phyloP scores from a whole-genome alignment of 2,797 vertebrate species.

The Rhinatrema bivittatum region DNA sequence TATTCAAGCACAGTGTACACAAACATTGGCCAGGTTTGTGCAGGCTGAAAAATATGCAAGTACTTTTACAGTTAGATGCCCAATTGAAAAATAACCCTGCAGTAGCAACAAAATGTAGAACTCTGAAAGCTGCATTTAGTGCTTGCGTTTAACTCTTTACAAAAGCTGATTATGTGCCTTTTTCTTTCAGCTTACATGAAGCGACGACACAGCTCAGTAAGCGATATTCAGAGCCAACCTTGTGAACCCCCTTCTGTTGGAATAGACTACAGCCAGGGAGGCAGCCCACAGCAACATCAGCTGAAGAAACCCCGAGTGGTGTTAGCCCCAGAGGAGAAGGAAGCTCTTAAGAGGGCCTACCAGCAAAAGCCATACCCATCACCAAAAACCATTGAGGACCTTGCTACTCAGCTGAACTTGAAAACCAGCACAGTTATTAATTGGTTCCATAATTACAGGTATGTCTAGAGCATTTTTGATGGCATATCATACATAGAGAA shows the following conservation, averaged over 20 bases:
- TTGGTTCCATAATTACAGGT: constrained; percentile 99
- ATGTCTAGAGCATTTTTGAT: fast-evolving
- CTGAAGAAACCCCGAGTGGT: constrained; percentile 95
- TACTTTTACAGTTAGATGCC: too few species aligned
- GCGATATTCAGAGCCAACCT: constrained; percentile 80
- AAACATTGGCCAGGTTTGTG: too few species aligned
- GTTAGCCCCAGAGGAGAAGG: constrained; percentile 87
- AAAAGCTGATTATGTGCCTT: background rate
- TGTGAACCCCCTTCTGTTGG: constrained; percentile 66
- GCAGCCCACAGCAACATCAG: constrained; percentile 80
- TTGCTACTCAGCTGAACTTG: constrained; percentile 96
- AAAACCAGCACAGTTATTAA: constrained; percentile 99
- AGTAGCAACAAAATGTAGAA: too few species aligned
- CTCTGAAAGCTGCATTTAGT: too few species aligned
- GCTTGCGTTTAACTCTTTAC: too few species aligned
- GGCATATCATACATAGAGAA: too few species aligned
- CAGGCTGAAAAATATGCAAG: too few species aligned
- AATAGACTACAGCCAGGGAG: constrained; percentile 77
- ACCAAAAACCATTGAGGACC: constrained; percentile 97
- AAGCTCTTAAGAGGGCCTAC: constrained; percentile 90
- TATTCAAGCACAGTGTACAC: too few species aligned
- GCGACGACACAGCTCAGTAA: constrained; percentile 85
- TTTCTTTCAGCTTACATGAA: constrained; percentile 84
- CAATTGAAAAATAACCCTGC: too few species aligned
- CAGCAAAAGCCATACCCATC: constrained; percentile 99